Evolutionary conservation across 2,888 invertebrate species (phyloP), one percentile per base, ranked within the genome.

Genomic region (Tiliacea aurago): DNA sequence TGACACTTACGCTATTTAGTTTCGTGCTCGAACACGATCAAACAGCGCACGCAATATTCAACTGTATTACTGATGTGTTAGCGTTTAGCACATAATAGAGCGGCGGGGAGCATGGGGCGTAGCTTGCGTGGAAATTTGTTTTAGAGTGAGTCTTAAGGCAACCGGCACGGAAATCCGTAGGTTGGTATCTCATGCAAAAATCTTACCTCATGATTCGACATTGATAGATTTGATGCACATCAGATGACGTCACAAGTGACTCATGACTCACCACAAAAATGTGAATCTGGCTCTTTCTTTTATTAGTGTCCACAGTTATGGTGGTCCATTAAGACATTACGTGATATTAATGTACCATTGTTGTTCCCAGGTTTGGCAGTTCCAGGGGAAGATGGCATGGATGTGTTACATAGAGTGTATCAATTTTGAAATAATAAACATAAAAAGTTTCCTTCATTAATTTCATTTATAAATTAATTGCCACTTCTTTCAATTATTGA

Each of bases 351-450:
- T 74, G 37, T 59, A 20, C 4, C 13, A 20, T 51, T 67, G 23
- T 74, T 80, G 63, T 78, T 80, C 59, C n/a, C 81, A 78, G 78
- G 58, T 64, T 70, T 43, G 59, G 59, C 74, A 58, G 47, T 43
- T 33, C 41, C 80, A 66, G 61, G 41, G 11, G 33, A 59, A 61
- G 56, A 47, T 9, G 18, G 7, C 58, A 70, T 20, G n/a, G 28
- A 45, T 20, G 49, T n/a, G 62, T 47, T 59, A 37, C 45, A 43
- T 41, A 37, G 11, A 45, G 11, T 37, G 64, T 43, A 55, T 47
- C 6, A 53, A 15, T 45, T 47, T 43, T 6, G 43, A 73, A 61
- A 33, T 41, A 78, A 78, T 70, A 78, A 78, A 78, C 41, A 10
- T 10, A 18, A 20, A 13, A 73, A 45, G 4, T 13, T 5, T n/a